A percentile compares a stretch with the other conserved stretches of the same genome.
phyloP scores from a whole-genome alignment of 2,888 invertebrate species.

The Cephus pygmeus region DNA sequence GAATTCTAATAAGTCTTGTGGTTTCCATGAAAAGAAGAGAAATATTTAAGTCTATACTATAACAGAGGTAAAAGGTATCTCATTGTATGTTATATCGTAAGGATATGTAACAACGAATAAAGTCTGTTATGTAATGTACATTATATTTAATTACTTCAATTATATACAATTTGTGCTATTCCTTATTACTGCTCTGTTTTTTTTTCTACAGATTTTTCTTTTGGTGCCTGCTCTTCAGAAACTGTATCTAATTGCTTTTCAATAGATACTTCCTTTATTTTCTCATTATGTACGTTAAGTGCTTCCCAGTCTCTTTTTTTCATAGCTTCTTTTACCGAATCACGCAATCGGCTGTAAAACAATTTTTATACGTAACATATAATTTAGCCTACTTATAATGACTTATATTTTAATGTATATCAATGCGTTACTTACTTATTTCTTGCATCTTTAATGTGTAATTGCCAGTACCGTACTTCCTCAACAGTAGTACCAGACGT shows the following conservation, averaged over 20 bases:
- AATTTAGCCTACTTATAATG: neutral
- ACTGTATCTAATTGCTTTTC: neutral
- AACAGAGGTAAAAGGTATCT: constrained; percentile 9
- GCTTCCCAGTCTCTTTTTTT: neutral
- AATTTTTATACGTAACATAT: constrained; percentile 7
- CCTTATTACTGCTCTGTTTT: neutral
- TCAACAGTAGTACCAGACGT: constrained; percentile 73
- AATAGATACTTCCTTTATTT: neutral
- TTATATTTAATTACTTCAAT: constrained; percentile 3
- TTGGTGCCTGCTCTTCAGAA: neutral
- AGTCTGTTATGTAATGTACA: constrained; percentile 9
- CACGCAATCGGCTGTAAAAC: neutral
- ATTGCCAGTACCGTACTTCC: constrained; percentile 73
- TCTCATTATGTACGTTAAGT: neutral
- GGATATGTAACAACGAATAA: constrained; percentile 21
- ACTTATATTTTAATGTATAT: neutral
- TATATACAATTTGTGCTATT: neutral
- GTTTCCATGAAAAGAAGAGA: neutral
- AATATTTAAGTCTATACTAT: neutral
- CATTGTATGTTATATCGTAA: constrained; percentile 10
- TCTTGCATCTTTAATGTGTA: constrained; percentile 65
- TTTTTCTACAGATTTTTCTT: neutral
- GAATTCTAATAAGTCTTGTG: too few relatives aligned
- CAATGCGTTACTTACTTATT: constrained; percentile 49
- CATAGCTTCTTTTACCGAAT: neutral